Conservation (phyloP, 2,797 vertebrate genomes). For the Allochrocebus solatus region DNA sequence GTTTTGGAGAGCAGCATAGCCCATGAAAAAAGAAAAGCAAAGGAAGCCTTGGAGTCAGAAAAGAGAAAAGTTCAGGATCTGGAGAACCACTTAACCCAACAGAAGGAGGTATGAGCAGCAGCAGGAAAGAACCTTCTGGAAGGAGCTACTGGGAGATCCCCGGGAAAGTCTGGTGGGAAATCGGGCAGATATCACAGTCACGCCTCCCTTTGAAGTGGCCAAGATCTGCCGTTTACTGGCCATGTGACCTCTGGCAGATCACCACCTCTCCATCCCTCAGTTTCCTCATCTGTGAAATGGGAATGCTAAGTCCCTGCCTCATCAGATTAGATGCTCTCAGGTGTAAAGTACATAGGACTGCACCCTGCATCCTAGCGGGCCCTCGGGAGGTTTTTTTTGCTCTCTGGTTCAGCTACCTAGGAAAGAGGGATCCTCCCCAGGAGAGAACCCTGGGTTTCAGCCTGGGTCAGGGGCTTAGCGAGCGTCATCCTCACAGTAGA, state of each 20-base stretch:
- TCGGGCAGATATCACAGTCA: rapidly evolving
- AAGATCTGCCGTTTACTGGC: rapidly evolving
- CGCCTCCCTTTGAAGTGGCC: rapidly evolving
- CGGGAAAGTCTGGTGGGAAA: rapidly evolving
- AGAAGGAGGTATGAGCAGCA: constrained; percentile 78
- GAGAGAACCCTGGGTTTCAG: not conserved
- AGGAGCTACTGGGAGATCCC: not conserved
- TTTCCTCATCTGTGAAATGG: not conserved
- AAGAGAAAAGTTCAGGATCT: constrained; percentile 70
- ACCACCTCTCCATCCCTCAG: not conserved
- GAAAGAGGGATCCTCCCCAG: not conserved
- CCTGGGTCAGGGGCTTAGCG: not conserved
- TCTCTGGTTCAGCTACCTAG: rapidly evolving
- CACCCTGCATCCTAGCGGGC: rapidly evolving
- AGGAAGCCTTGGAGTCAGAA: constrained; percentile 69
- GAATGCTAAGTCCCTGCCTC: not conserved
- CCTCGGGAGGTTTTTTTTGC: not conserved
- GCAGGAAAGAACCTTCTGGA: not conserved
- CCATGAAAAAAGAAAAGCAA: constrained; percentile 68
- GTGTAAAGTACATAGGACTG: rapidly evolving
- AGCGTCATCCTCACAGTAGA: rapidly evolving
- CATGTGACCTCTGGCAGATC: too few relatives aligned
- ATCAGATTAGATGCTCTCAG: rapidly evolving
- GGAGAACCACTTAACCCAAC: constrained; percentile 71
- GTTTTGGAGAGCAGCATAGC: constrained; percentile 52